Evolutionary conservation across 2,888 invertebrate species (phyloP), one percentile per base, ranked within the genome.

Genomic region (Agelastica alni): DNA sequence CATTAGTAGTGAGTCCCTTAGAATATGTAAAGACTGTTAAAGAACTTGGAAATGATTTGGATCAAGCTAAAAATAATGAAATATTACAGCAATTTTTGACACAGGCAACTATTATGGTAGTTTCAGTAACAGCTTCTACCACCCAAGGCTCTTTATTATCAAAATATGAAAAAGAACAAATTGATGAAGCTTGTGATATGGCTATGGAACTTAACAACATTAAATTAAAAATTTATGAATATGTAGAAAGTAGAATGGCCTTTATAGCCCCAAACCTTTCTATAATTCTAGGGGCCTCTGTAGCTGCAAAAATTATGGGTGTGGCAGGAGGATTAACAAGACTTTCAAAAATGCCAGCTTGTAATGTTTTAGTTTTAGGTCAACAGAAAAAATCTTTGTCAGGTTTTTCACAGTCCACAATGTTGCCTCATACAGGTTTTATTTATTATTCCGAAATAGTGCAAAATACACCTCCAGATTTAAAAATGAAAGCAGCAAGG

Each of bases 21-120:
- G 97, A 98, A 72, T 98, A 97, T 77, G 85, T 98, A 16, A 83
- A 88, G 70, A 93, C 96, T 2, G 57, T 60, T 7, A 90, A 91
- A 74, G 96, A 97, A 76, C 80, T 99, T 28, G 96, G 96, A 17
- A 99, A 99, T 80, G 93, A 96, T 74, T 79, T 96, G 63, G 95
- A 96, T 66, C 89, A 90, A 74, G 95, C 95, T 0, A 98, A 99
- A 76, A 96, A 92, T 71, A 98, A 96, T 80, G 94, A 96, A 77
- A 90, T 83, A 32, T 79, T 99, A 18, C 93, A 93, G 71, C 90
- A 94, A 60, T 94, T 96, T 70, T 80, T 99, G 0, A 96, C 96
- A 0, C 95, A 97, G 72, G 98, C 99, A 2, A 99, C 98, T 9
- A 98, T 99, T 73, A 99, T 99, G 96, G 97, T 99, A 70, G 97